These are phyloP conservation scores for Muscicapa comitata DNA, from an alignment of 2,797 vertebrate genomes.

Conservation along the genomic window DNA sequence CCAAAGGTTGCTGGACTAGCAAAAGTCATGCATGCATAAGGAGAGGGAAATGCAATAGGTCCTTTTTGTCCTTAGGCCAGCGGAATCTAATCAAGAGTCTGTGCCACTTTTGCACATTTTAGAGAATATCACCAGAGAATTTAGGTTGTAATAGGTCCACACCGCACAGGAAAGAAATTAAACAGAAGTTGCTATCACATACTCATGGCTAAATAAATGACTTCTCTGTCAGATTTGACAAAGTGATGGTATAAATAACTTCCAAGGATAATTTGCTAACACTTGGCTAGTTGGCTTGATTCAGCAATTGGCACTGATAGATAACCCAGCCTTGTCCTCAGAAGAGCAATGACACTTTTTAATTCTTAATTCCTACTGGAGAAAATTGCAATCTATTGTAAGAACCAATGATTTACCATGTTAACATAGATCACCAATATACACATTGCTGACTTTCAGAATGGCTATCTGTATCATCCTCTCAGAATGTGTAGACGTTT, in stretches of 20 bases:
- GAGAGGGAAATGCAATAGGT: neutral
- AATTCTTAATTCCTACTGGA: neutral
- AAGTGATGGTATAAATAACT: conserved; percentile 21
- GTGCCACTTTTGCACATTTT: conserved; percentile 40
- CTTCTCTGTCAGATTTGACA: conserved; percentile 25
- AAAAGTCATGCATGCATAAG: conserved; percentile 1
- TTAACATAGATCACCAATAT: neutral
- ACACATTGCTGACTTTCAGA: neutral
- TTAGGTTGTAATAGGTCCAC: neutral
- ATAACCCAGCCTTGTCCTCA: neutral
- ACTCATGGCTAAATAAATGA: conserved; percentile 32
- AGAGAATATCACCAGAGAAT: conserved; percentile 21
- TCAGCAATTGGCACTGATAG: conserved; percentile 18
- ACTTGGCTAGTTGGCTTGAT: conserved; percentile 1
- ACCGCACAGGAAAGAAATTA: conserved; percentile 18
- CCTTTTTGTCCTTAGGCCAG: conserved; percentile 30
- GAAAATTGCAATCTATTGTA: neutral
- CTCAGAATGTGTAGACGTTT: neutral
- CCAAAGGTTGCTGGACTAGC: neutral
- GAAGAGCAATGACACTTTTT: neutral
- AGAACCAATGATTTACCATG: neutral
- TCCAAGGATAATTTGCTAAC: conserved; percentile 24
- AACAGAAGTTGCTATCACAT: conserved; percentile 7
- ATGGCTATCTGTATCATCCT: neutral
- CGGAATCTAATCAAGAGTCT: conserved; percentile 49